Conservation (phyloP, 1,140 invertebrate species). For the Teleogryllus occipitalis region DNA sequence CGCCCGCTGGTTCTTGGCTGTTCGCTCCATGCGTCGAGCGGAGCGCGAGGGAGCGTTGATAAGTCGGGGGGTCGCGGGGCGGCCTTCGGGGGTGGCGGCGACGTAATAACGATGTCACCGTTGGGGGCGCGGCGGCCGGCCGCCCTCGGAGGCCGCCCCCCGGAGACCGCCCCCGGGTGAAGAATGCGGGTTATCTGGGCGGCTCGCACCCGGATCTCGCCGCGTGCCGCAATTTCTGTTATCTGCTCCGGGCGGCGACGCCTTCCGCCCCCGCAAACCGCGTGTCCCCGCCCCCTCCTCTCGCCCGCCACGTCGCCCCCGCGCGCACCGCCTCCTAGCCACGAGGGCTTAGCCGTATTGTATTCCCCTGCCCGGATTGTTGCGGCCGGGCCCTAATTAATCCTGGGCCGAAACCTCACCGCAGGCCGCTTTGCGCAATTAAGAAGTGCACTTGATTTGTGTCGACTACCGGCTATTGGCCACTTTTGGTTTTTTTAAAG, state of each 20-base stretch:
- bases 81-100: too few relatives aligned
- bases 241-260: background rate
- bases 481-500: background rate
- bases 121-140: too few relatives aligned
- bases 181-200: background rate
- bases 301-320: background rate
- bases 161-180: background rate
- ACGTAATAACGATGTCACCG: background rate
- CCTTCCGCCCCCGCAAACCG: too few relatives aligned
- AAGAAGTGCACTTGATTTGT: constrained; percentile 14
- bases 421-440: constrained; percentile 22
- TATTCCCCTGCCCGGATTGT: constrained; percentile 9
- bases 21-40: too few relatives aligned
- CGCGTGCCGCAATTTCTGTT: background rate
- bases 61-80: too few relatives aligned
- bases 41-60: too few relatives aligned
- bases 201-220: background rate
- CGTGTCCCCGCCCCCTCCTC: too few relatives aligned
- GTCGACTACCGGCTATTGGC: background rate
- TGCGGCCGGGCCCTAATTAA: constrained; percentile 22
- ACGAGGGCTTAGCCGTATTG: background rate
- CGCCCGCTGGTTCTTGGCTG: too few relatives aligned
- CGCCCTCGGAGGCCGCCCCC: background rate
- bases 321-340: background rate
- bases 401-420: constrained; percentile 20